Conservation (phyloP, 1,140 invertebrate genomes). For the Drosophila mauritiana region DNA sequence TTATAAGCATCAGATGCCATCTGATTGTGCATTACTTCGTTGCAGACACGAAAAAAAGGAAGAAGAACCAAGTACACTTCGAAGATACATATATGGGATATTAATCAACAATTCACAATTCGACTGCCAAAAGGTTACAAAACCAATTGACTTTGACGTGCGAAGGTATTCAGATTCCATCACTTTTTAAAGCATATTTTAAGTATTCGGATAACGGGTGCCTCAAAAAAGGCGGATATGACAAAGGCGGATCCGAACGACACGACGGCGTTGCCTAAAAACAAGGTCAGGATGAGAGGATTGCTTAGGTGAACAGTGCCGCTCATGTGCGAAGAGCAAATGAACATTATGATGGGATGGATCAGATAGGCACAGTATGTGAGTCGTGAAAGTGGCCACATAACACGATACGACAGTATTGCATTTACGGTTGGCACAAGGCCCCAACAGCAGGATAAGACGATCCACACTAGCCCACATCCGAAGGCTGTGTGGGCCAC, state of each 20-base stretch:
- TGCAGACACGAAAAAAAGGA: conserved; percentile 16
- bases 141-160: conserved; percentile 4
- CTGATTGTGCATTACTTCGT: background rate
- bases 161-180: background rate
- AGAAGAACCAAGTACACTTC: conserved; percentile 24
- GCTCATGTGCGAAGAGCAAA: conserved; percentile 90
- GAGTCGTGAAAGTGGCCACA: conserved; percentile 93
- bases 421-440: conserved; percentile 90
- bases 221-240: conserved; percentile 91
- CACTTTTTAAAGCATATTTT: conserved; percentile 87
- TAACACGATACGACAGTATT: conserved; percentile 91
- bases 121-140: conserved; percentile 18
- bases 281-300: conserved; percentile 89
- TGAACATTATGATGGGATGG: conserved; percentile 93
- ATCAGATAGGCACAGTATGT: conserved; percentile 96
- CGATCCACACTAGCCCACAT: conserved; percentile 91
- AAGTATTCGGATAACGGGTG: conserved; percentile 90
- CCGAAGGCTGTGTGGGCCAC: conserved; percentile 90
- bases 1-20: conserved; percentile 11
- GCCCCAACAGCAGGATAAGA: conserved; percentile 91
- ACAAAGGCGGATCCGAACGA: conserved; percentile 91
- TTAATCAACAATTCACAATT: conserved; percentile 23
- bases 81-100: background rate
- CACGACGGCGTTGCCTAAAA: conserved; percentile 91
- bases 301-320: conserved; percentile 91